Base-by-base conservation (phyloP, 2,888 invertebrate genomes). In the Pyrochroa serraticornis region DNA sequence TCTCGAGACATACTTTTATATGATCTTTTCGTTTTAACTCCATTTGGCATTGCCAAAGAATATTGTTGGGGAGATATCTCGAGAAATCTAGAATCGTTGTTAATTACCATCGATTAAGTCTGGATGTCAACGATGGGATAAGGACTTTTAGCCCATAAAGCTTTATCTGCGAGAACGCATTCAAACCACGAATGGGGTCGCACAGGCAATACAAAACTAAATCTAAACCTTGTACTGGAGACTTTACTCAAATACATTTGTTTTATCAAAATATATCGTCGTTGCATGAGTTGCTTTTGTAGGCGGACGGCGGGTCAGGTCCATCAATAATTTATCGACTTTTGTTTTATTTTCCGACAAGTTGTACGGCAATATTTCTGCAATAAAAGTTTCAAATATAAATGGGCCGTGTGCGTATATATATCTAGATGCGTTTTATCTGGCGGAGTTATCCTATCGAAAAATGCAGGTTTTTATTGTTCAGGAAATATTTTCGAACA, bases 311-410 rank as follows among this genome's bases (percentile, higher is more conserved):
- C 61, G 54, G 41, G 50, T 43, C 49, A 63, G 66, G 65, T 64
- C 66, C 68, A 71, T 74, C 73, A 70, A 73, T 74, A 74, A 74
- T 73, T 72, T 74, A 75, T 73, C 61, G 73, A 71, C 69, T 69
- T 72, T 73, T 73, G 74, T 73, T 73, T 74, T 74, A 74, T 73
- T 73, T 71, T 67, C 73, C 71, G 75, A 75, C 75, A 72, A 74
- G 67, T 71, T 71, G 67, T 68, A 66, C 70, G 63, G 71, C 68
- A 67, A 71, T 74, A 74, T 75, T 71, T 75, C 71, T 66, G 72
- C 67, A 72, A 77, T 77, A 73, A 76, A 77, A 74, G 63, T 77
- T 76, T 75, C 70, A 74, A 75, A 76, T 74, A 75, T 72, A 75
- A 77, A 77, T 76, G 77, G 72, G 56, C 71, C 77, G 75, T 76